Percentiles rank a stretch among this genome's conserved stretches.
Conservation (phyloP, 2,113 vertebrate genomes). For the Phainopepla nitens region DNA sequence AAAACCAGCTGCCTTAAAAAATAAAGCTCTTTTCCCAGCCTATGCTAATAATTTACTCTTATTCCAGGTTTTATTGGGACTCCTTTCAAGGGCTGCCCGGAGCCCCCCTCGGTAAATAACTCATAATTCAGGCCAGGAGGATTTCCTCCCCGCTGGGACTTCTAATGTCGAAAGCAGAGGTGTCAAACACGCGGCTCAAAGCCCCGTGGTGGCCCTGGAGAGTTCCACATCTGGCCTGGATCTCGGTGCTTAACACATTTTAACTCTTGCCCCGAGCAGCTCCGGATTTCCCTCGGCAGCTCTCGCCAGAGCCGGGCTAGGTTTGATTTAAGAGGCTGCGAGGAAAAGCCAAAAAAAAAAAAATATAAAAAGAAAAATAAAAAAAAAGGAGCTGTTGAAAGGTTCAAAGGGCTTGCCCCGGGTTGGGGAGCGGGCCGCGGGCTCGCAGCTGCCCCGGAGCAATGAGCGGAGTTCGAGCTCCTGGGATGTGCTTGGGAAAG, state of each 20-base stretch:
- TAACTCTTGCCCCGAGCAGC: slow-evolving; percentile 53
- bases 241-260: slow-evolving; percentile 41
- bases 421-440: background rate
- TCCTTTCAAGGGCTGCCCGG: slow-evolving; percentile 42
- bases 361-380: too few species aligned
- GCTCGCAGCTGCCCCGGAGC: background rate
- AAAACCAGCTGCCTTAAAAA: slow-evolving; percentile 34
- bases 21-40: background rate
- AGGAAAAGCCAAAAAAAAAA: background rate
- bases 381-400: background rate
- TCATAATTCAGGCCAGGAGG: slow-evolving; percentile 32
- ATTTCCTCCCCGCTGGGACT: slow-evolving; percentile 50
- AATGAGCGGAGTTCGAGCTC: accelerated
- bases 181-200: slow-evolving; percentile 49
- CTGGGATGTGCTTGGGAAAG: background rate
- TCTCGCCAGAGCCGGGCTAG: background rate
- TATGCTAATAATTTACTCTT: slow-evolving; percentile 28
- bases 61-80: slow-evolving; percentile 18
- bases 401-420: background rate
- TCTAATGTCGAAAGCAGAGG: slow-evolving; percentile 58
- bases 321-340: slow-evolving; percentile 44
- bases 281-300: slow-evolving; percentile 55
- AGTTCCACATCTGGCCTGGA: slow-evolving; percentile 54
- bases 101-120: slow-evolving; percentile 18
- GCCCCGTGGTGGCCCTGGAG: slow-evolving; percentile 22